These are phyloP conservation scores for Panorpa germanica DNA, from an alignment of 2,888 invertebrate genomes.

Conservation along the genomic window DNA sequence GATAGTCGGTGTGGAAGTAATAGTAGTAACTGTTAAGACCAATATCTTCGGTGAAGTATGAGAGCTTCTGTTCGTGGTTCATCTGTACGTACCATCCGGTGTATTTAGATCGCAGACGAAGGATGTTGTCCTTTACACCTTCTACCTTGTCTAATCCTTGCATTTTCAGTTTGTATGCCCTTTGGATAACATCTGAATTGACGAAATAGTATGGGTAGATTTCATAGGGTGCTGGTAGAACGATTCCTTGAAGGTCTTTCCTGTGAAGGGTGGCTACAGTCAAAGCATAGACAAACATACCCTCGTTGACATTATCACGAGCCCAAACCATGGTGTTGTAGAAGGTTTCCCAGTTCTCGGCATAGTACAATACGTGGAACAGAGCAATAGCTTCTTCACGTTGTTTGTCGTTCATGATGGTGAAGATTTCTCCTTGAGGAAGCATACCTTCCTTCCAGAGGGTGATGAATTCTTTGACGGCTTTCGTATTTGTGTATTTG, in stretches of 20 bases:
- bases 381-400: constrained; percentile 40
- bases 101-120: constrained; percentile 40
- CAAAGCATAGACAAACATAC: constrained; percentile 39
- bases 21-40: constrained; percentile 47
- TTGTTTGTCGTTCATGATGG: constrained; percentile 31
- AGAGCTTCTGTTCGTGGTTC: constrained; percentile 35
- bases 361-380: constrained; percentile 43
- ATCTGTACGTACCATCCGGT: constrained; percentile 28
- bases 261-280: constrained; percentile 38
- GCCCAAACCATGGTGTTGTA: constrained; percentile 49
- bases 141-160: constrained; percentile 24
- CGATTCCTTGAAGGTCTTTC: constrained; percentile 32
- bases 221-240: constrained; percentile 47
- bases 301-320: constrained; percentile 39
- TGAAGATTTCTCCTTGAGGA: constrained; percentile 39
- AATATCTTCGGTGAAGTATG: constrained; percentile 52
- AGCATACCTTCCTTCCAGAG: constrained; percentile 34
- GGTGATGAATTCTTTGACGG: constrained; percentile 32
- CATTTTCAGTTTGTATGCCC: constrained; percentile 30
- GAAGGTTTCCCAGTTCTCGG: constrained; percentile 55
- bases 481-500: constrained; percentile 32
- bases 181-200: constrained; percentile 36
- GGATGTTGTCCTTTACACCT: constrained; percentile 23
- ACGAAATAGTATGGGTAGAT: constrained; percentile 43
- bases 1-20: constrained; percentile 38